Evolutionary conservation across 1,140 invertebrate genomes (phyloP).

Genomic region (Ips nitidus): DNA sequence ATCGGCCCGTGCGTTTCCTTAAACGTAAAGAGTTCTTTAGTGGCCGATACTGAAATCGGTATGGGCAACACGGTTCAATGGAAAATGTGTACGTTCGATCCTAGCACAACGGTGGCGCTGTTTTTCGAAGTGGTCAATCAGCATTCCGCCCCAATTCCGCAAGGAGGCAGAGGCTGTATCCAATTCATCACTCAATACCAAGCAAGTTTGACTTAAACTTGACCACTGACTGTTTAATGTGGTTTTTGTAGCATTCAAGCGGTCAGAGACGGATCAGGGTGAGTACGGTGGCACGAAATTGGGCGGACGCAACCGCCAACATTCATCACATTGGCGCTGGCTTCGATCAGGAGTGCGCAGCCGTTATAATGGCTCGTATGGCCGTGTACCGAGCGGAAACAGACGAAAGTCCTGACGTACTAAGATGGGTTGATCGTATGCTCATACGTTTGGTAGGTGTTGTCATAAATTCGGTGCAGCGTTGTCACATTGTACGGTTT

Average conservation of each 20-base stretch:
- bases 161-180: constrained; percentile 93
- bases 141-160: constrained; percentile 92
- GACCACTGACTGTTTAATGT: constrained; percentile 49
- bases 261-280: constrained; percentile 94
- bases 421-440: constrained; percentile 98
- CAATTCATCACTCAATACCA: constrained; percentile 92
- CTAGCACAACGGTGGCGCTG: constrained; percentile 88
- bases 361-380: constrained; percentile 95
- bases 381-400: constrained; percentile 95
- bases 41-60: constrained; percentile 96
- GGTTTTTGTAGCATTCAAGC: constrained; percentile 81
- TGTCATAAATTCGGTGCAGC: too few relatives aligned
- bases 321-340: constrained; percentile 84
- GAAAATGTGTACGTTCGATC: constrained; percentile 96
- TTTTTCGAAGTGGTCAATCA: constrained; percentile 99
- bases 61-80: constrained; percentile 97
- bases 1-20: constrained; percentile 96
- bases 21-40: constrained; percentile 84
- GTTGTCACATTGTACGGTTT: constrained; percentile 39
- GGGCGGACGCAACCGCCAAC: constrained; percentile 80
- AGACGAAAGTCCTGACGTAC: constrained; percentile 94
- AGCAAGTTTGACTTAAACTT: constrained; percentile 29
- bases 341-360: constrained; percentile 97
- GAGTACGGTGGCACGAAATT: constrained; percentile 94
- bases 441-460: constrained; percentile 85